A percentile compares a stretch with the other conserved stretches of the same genome.
Conservation (phyloP, 1,140 invertebrate species). For the Pissodes strobi region DNA sequence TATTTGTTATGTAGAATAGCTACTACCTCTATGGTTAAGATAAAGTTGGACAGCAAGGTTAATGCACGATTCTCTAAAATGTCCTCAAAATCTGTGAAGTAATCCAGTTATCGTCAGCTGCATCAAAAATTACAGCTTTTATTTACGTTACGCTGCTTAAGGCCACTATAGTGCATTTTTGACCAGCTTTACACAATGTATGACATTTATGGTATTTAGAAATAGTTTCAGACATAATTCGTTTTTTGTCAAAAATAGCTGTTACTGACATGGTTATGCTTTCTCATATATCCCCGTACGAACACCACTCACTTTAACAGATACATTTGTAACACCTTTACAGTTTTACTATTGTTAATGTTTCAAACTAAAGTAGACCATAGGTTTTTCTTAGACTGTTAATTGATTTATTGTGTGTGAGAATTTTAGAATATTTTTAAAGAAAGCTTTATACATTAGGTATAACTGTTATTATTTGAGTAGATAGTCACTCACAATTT, state of each 20-base stretch:
- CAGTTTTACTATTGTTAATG: slow-evolving; percentile 17
- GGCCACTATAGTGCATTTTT: slow-evolving; percentile 33
- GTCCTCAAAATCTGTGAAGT: slow-evolving; percentile 4
- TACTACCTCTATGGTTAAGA: no score
- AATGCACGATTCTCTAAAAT: no score
- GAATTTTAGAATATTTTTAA: slow-evolving; percentile 25
- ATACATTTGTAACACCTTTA: slow-evolving; percentile 23
- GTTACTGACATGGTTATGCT: slow-evolving; percentile 7
- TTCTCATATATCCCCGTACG: neutral
- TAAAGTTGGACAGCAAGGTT: no score
- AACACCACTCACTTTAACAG: slow-evolving; percentile 18
- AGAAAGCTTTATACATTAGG: slow-evolving; percentile 27
- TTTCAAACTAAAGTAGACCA: slow-evolving; percentile 34
- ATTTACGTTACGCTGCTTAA: slow-evolving; percentile 35
- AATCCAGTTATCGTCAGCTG: slow-evolving; percentile 48
- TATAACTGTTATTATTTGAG: slow-evolving; percentile 39
- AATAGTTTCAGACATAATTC: slow-evolving; percentile 4
- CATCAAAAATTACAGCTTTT: slow-evolving; percentile 38
- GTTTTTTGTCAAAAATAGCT: neutral
- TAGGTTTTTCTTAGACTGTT: slow-evolving; percentile 32
- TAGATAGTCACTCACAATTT: slow-evolving; percentile 43
- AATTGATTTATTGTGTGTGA: slow-evolving; percentile 36
- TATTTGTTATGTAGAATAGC: no score
- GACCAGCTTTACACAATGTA: slow-evolving; percentile 30
- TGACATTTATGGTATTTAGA: slow-evolving; percentile 32